Evolutionary conservation across 2,888 invertebrate species (phyloP).

Genomic region (Frankliniella intonsa): DNA sequence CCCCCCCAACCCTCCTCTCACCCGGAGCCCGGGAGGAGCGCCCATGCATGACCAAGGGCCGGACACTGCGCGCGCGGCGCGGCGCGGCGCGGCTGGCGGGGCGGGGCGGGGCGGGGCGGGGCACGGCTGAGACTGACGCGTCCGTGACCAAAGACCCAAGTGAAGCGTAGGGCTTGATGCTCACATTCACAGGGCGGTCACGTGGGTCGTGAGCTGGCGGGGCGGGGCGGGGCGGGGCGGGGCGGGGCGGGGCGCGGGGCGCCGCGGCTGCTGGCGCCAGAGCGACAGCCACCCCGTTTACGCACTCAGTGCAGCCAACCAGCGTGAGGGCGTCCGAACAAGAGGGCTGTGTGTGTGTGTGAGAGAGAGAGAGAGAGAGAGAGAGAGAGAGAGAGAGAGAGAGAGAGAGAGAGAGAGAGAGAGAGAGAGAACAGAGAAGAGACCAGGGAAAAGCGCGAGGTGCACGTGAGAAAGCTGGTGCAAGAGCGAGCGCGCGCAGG

Average conservation of each 20-base stretch:
- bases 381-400: not conserved
- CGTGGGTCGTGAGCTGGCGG: not conserved
- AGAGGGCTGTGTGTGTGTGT: no score
- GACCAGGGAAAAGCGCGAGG: not conserved
- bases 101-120: not conserved
- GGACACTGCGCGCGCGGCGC: no score
- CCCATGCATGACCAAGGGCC: not conserved
- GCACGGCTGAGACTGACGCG: not conserved
- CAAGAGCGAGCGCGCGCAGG: no score
- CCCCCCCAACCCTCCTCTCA: no score
- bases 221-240: not conserved
- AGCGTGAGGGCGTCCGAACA: not conserved
- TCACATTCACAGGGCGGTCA: conserved; percentile 19
- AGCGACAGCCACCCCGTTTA: no score
- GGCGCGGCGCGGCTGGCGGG: no score
- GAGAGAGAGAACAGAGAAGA: not conserved
- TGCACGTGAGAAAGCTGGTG: no score
- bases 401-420: not conserved
- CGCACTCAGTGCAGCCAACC: no score
- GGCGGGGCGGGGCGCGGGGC: no score
- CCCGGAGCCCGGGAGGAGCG: not conserved
- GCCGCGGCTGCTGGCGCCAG: no score
- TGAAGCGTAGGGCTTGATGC: not conserved
- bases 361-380: not conserved
- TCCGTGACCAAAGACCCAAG: not conserved